These are phyloP conservation scores for Seira sanloemensis DNA, from an alignment of 2,888 invertebrate species.

Conservation along the genomic window DNA sequence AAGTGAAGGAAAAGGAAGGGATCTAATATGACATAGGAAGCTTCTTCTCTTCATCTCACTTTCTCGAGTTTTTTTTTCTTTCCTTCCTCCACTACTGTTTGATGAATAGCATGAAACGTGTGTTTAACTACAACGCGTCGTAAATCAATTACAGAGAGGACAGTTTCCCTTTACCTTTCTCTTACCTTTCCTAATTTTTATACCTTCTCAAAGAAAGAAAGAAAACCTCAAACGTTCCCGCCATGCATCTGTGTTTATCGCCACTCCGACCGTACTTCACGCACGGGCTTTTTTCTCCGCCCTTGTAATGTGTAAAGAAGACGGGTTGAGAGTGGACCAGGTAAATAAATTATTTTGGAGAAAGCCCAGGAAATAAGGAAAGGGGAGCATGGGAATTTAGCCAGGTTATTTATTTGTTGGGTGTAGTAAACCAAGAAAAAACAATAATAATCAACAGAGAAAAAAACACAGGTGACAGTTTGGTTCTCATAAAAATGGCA, in stretches of 20 bases:
- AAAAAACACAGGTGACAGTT: constrained; percentile 11
- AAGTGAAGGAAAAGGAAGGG: constrained; percentile 26
- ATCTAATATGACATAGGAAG: constrained; percentile 17
- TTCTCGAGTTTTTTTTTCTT: constrained; percentile 1
- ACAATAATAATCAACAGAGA: neutral
- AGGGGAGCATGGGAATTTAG: neutral
- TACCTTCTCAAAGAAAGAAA: neutral
- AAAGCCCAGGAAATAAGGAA: constrained; percentile 7
- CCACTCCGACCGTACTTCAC: neutral
- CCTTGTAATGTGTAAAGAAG: neutral
- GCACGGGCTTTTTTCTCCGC: neutral
- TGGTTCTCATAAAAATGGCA: neutral
- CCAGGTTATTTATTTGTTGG: constrained; percentile 3
- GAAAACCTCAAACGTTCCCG: neutral
- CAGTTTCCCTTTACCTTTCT: constrained; percentile 49
- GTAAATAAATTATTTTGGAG: constrained; percentile 12
- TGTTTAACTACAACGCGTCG: constrained; percentile 61
- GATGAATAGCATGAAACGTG: constrained; percentile 62
- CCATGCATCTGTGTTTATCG: neutral
- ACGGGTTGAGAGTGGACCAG: neutral
- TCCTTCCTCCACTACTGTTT: constrained; percentile 17
- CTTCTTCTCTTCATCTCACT: neutral
- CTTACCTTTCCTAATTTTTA: constrained; percentile 24
- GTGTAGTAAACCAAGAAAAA: neutral
- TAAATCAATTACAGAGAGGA: constrained; percentile 64